Conservation (phyloP, 2,113 vertebrate genomes). For the Laticauda colubrina region DNA sequence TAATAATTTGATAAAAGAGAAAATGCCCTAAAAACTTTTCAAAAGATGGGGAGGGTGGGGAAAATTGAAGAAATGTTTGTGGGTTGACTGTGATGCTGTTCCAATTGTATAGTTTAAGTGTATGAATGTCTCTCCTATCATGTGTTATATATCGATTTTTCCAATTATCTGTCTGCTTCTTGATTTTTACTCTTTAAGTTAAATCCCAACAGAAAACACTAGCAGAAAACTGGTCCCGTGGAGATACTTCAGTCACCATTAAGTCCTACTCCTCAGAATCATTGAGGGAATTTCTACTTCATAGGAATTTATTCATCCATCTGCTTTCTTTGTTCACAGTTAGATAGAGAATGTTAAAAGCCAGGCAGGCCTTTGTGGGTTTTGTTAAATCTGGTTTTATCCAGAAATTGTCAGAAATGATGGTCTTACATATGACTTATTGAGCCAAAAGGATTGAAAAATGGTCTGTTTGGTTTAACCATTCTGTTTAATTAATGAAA, state of each 20-base stretch:
- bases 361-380: neutral
- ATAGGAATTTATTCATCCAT: neutral
- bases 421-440: neutral
- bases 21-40: neutral
- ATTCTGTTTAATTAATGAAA: neutral
- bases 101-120: neutral
- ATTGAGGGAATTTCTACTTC: neutral
- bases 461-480: neutral
- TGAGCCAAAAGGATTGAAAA: neutral
- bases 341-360: neutral
- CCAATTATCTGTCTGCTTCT: neutral
- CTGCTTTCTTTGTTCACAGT: neutral
- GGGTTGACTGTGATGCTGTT: neutral
- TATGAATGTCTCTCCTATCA: neutral
- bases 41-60: neutral
- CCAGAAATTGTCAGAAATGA: neutral
- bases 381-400: neutral
- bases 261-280: neutral
- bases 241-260: neutral
- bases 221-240: neutral
- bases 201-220: neutral
- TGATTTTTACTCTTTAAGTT: neutral
- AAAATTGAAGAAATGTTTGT: neutral
- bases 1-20: neutral
- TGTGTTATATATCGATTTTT: neutral